phyloP scores from a whole-genome alignment of 2,113 vertebrate genomes.

The Myxocyprinus asiaticus region DNA sequence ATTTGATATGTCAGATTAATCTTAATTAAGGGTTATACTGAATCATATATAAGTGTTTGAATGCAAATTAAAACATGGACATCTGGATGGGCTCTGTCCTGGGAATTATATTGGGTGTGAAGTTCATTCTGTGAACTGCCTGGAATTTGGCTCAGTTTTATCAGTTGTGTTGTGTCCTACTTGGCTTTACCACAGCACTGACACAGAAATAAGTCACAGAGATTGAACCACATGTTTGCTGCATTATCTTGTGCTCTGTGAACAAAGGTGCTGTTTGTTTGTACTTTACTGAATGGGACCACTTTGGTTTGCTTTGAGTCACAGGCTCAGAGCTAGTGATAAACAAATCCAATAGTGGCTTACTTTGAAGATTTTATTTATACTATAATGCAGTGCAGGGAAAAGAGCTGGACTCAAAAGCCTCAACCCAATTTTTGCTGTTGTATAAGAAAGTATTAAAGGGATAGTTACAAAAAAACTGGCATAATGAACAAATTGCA shows the following conservation, averaged over 20 bases:
- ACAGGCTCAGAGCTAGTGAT: background rate
- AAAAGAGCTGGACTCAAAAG: too few relatives aligned
- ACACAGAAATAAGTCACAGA: background rate
- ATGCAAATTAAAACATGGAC: background rate
- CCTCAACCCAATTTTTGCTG: too few relatives aligned
- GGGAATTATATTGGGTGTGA: background rate
- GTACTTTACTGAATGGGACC: constrained; percentile 16
- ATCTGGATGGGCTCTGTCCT: background rate
- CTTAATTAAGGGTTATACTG: background rate
- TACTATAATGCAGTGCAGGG: too few relatives aligned
- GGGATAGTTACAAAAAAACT: background rate
- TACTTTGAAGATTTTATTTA: constrained; percentile 2
- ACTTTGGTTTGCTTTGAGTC: background rate
- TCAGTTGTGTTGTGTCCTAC: constrained; percentile 8
- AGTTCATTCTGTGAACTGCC: constrained; percentile 18
- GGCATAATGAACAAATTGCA: background rate
- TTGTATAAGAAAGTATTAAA: too few relatives aligned
- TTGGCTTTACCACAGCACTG: constrained; percentile 28
- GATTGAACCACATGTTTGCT: background rate
- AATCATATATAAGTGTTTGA: background rate
- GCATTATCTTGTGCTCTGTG: background rate
- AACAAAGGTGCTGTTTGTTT: constrained; percentile 47
- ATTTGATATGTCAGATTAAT: background rate
- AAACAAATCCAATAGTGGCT: constrained; percentile 5
- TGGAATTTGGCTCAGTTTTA: constrained; percentile 10